A percentile compares a stretch with the other conserved stretches of the same genome.
Conservation (phyloP, 2,113 vertebrate species). For the Bungarus multicinctus region DNA sequence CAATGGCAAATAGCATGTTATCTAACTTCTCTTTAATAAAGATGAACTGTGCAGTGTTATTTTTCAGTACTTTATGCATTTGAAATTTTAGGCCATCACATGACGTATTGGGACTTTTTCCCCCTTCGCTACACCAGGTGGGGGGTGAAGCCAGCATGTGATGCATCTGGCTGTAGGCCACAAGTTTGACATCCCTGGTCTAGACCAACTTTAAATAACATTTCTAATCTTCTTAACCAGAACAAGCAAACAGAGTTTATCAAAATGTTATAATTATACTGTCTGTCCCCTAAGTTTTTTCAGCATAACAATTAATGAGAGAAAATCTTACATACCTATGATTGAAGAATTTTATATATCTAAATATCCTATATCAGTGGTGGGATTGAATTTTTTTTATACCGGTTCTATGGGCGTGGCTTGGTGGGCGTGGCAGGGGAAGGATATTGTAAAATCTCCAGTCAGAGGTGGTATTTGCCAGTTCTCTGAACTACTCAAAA, state of each 20-base stretch:
- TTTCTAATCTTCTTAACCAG: neutral
- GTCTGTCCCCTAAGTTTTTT: neutral
- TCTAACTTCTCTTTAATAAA: neutral
- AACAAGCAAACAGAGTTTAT: neutral
- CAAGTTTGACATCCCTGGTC: too few species aligned
- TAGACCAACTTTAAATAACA: neutral
- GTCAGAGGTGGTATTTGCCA: too few species aligned
- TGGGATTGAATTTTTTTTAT: too few species aligned
- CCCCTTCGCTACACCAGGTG: too few species aligned
- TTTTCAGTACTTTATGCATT: neutral
- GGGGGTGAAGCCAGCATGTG: too few species aligned
- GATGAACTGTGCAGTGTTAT: neutral
- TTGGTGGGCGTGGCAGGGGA: too few species aligned
- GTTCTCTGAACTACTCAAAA: too few species aligned
- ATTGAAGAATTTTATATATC: neutral
- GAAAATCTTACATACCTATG: neutral
- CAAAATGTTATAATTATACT: neutral
- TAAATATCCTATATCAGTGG: neutral
- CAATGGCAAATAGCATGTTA: neutral
- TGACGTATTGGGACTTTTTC: too few species aligned
- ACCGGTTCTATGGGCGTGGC: too few species aligned
- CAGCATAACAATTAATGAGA: neutral
- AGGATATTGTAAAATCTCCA: too few species aligned
- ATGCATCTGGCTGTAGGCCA: too few species aligned
- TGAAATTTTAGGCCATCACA: neutral